Conservation (phyloP, 1,140 invertebrate species). For the Riptortus pedestris region DNA sequence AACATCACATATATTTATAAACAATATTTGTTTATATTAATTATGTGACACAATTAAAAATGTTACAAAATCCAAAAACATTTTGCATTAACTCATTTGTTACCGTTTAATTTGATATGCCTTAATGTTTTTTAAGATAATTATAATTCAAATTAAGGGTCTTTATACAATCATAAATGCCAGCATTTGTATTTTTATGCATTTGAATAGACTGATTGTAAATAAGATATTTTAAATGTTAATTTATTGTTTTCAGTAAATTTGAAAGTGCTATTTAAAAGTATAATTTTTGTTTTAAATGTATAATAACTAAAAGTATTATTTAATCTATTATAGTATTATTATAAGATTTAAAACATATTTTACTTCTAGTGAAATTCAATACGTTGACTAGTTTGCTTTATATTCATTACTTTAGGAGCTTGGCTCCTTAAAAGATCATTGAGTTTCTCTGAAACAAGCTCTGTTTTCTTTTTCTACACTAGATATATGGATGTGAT, state of each 20-base stretch:
- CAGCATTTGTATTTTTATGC: constrained; percentile 5
- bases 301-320: neutral
- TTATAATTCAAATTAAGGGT: neutral
- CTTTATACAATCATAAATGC: neutral
- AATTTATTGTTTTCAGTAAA: neutral
- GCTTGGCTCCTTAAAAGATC: neutral
- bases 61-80: neutral
- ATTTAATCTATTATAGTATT: neutral
- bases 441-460: neutral
- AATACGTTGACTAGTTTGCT: neutral
- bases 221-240: constrained; percentile 6
- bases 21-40: neutral
- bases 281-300: constrained; percentile 2
- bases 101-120: neutral
- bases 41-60: neutral
- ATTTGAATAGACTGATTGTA: constrained; percentile 16
- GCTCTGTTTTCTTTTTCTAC: neutral
- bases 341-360: neutral
- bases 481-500: neutral
- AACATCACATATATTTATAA: constrained; percentile 10
- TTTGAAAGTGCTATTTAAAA: neutral
- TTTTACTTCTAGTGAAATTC: neutral
- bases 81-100: neutral
- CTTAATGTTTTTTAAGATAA: neutral
- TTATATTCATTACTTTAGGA: neutral